These are phyloP conservation scores for Tinea trinotella DNA, from an alignment of 2,888 invertebrate species.

Conservation along the genomic window DNA sequence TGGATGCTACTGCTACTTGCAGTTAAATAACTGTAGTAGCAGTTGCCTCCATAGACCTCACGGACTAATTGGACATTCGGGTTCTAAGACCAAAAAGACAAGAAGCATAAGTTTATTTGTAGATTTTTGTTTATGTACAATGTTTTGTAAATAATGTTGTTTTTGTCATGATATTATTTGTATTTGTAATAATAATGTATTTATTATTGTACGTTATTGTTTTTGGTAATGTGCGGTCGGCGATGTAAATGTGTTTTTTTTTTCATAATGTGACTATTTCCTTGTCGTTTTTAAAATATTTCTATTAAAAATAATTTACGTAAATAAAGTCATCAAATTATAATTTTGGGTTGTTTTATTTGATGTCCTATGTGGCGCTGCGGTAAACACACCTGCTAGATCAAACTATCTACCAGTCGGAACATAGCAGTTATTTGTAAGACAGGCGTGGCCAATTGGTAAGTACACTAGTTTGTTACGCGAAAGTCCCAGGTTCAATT, in stretches of 20 bases:
- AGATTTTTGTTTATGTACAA: conserved; percentile 64
- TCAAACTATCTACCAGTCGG: too few species aligned
- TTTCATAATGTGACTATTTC: conserved; percentile 65
- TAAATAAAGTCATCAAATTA: conserved; percentile 52
- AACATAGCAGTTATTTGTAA: too few species aligned
- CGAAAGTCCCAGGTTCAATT: too few species aligned
- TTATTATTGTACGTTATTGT: conserved; percentile 36
- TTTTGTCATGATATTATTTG: conserved; percentile 19
- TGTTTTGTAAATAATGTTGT: conserved; percentile 59
- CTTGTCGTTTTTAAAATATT: conserved; percentile 62
- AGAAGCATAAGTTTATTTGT: too few species aligned
- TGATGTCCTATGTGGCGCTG: background rate
- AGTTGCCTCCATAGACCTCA: too few species aligned
- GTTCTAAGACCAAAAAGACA: too few species aligned
- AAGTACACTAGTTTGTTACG: too few species aligned
- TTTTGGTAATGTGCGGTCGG: background rate
- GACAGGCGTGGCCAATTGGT: too few species aligned
- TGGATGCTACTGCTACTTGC: too few species aligned
- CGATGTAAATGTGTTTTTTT: background rate
- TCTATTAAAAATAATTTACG: conserved; percentile 55
- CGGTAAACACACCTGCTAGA: too few species aligned
- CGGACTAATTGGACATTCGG: too few species aligned
- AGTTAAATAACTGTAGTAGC: too few species aligned
- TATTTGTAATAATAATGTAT: conserved; percentile 52
- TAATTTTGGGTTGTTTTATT: background rate